phyloP scores from a whole-genome alignment of 2,888 invertebrate genomes.

The Brachypterus glaber region DNA sequence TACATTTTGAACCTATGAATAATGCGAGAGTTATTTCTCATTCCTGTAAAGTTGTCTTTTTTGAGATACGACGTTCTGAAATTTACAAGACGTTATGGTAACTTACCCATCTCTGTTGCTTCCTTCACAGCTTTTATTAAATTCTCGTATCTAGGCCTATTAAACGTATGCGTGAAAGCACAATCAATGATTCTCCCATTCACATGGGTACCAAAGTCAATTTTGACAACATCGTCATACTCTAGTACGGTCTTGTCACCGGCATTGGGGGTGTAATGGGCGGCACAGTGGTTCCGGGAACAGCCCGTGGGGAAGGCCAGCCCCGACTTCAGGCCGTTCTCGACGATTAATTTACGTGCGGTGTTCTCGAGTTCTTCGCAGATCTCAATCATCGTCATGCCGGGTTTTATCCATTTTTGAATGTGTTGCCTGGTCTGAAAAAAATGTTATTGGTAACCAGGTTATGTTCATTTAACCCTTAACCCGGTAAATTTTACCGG shows the following conservation, averaged over 20 bases:
- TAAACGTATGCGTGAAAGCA: slow-evolving; percentile 95
- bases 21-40: too few relatives aligned
- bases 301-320: slow-evolving; percentile 90
- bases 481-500: too few relatives aligned
- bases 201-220: slow-evolving; percentile 97
- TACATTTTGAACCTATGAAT: too few relatives aligned
- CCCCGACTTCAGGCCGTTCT: slow-evolving; percentile 91
- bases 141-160: slow-evolving; percentile 91
- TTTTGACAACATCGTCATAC: slow-evolving; percentile 96
- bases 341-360: slow-evolving; percentile 83
- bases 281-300: slow-evolving; percentile 97
- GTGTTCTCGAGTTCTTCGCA: slow-evolving; percentile 93
- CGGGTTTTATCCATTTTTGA: slow-evolving; percentile 90
- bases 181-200: slow-evolving; percentile 98
- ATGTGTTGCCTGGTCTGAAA: slow-evolving; percentile 78
- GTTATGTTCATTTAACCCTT: too few relatives aligned
- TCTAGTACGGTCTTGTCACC: slow-evolving; percentile 89
- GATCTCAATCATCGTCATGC: slow-evolving; percentile 98
- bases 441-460: slow-evolving; percentile 4
- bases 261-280: slow-evolving; percentile 98
- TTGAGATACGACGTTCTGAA: too few relatives aligned
- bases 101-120: slow-evolving; percentile 97
- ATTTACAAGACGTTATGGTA: too few relatives aligned
- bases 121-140: slow-evolving; percentile 92
- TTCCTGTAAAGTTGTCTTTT: too few relatives aligned